Evolutionary conservation across 2,113 vertebrate species (phyloP).

Genomic region (Ursus arctos): DNA sequence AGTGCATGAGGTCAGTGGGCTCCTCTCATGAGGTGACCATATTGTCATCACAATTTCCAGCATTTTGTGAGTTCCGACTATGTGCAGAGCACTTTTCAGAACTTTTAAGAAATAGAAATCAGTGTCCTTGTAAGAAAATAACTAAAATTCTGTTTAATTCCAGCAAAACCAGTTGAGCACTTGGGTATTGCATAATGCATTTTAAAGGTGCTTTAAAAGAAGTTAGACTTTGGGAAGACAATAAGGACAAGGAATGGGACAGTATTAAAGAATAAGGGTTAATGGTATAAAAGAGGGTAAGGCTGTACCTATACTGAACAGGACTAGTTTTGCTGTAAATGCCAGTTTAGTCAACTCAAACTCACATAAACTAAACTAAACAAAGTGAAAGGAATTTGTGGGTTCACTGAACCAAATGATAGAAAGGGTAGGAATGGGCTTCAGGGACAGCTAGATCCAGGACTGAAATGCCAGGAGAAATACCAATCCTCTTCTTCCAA

Average conservation of each 20-base stretch:
- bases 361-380: background rate
- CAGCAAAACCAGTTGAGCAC: background rate
- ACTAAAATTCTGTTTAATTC: background rate
- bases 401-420: background rate
- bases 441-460: background rate
- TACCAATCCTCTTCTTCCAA: background rate
- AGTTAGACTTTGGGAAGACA: background rate
- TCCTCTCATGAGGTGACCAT: background rate
- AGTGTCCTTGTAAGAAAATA: background rate
- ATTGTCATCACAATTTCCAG: background rate
- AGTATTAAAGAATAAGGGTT: background rate
- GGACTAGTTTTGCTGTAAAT: background rate
- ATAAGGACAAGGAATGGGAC: background rate
- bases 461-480: background rate
- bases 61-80: background rate
- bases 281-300: background rate
- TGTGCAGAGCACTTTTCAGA: background rate
- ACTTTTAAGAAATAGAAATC: background rate
- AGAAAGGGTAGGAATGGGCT: background rate
- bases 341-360: background rate
- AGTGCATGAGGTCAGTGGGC: fast-evolving
- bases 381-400: too few relatives aligned
- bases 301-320: background rate
- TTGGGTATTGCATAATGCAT: background rate
- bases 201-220: background rate